Evolutionary conservation across 2,797 vertebrate species (phyloP), one percentile per base, ranked within the genome.

Genomic region (Florisuga fusca): DNA sequence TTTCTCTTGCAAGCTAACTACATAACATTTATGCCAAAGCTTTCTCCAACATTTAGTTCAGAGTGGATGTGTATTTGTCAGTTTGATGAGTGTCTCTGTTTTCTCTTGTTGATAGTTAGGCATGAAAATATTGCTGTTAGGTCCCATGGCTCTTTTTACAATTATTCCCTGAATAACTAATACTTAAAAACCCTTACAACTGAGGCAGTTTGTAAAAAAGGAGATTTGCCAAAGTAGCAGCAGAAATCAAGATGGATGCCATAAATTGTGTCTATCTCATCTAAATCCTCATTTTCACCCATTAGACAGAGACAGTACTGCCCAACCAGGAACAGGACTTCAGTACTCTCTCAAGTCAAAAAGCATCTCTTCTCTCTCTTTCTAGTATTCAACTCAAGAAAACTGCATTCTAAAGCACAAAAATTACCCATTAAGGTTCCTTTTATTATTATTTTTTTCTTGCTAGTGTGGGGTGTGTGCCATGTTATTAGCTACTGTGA

Each of bases 361-460:
- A 78, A 51, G 1, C 10, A 76, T 38, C 15, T 58, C 26, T 92
- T 87, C 77, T 93, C 58, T 94, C 59, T 92, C 66, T 43, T 80
- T 43, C 69, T 84, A 90, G 36, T 31, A 78, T 92, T 82, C 50
- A 75, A 48, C 45, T 57, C 58, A 45, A 53, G 17, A 31, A 87
- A 54, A 74, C 57, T 34, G 31, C 54, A 92, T 89, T 75, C 46
- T 95, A 84, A 97, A 96, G 86, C 79, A 90, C 45, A 91, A 34
- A 68, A 89, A 89, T 96, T 94, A 81, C 21, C 17, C 46, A 87
- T 87, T 95, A 84, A 90, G 80, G 27, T 62, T 62, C 66, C 77
- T 93, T 94, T 84, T 90, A 79, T 54, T 64, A 83, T 79, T 54
- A 45, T 23, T 13, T 89, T 94, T 96, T 78, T 13, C 87, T 96